These are phyloP conservation scores for Rhynchotus rufescens DNA, from an alignment of 2,797 vertebrate genomes.

Conservation along the genomic window DNA sequence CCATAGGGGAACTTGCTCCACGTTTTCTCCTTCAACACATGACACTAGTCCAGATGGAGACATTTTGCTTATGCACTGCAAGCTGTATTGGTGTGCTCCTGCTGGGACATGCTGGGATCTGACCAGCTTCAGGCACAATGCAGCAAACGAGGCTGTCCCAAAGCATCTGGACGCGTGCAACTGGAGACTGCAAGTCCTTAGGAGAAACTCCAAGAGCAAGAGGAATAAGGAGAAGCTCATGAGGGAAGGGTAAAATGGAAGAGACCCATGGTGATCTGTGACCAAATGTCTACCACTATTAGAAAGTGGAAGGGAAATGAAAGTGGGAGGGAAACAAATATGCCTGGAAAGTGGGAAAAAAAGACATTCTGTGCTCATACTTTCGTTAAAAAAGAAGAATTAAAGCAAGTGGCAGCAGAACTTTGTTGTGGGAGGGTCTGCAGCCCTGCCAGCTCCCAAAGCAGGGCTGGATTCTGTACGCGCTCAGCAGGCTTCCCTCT, in stretches of 20 bases:
- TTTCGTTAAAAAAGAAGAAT: neutral
- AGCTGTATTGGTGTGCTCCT: neutral
- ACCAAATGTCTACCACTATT: neutral
- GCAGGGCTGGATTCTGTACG: neutral
- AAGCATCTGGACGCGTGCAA: neutral
- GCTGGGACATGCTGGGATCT: neutral
- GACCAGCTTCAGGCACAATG: neutral
- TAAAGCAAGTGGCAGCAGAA: neutral
- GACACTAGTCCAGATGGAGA: neutral
- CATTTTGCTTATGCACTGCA: neutral
- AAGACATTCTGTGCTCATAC: neutral
- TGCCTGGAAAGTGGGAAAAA: neutral
- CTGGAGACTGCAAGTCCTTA: neutral
- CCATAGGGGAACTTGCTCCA: neutral
- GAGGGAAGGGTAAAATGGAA: neutral
- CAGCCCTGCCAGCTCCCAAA: neutral
- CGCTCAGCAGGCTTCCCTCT: neutral
- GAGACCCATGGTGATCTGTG: neutral
- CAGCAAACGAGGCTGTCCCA: neutral
- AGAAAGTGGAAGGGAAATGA: neutral
- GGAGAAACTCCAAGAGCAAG: neutral
- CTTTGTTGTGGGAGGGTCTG: neutral
- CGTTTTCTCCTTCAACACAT: neutral
- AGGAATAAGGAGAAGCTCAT: rapidly evolving
- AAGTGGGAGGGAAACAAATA: neutral